Evolutionary conservation across 2,888 invertebrate genomes (phyloP).

Genomic region (Drosophila subquinaria): DNA sequence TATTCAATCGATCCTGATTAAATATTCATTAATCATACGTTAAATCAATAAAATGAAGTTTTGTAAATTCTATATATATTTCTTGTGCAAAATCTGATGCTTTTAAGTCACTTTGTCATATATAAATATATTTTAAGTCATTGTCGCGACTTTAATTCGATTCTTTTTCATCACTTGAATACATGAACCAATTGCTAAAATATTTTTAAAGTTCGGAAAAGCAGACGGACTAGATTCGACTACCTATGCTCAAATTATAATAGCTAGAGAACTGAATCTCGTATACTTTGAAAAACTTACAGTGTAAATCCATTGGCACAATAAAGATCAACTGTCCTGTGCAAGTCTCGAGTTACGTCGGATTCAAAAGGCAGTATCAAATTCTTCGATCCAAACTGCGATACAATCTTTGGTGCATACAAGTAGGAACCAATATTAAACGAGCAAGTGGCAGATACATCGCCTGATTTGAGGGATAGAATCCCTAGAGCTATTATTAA

Average conservation of each 20-base stretch:
- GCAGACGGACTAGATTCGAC: background rate
- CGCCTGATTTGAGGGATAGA: background rate
- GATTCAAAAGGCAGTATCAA: background rate
- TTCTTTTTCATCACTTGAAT: background rate
- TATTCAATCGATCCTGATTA: too few relatives aligned
- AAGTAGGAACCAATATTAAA: accelerated
- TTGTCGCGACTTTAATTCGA: background rate
- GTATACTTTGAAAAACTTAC: background rate
- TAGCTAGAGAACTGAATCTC: background rate
- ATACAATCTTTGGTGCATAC: background rate
- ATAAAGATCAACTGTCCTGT: slow-evolving; percentile 3
- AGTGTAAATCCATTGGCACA: background rate
- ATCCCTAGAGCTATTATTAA: background rate
- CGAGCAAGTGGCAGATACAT: background rate
- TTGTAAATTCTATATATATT: too few relatives aligned
- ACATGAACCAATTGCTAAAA: too few relatives aligned
- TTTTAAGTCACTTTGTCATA: too few relatives aligned
- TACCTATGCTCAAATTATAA: background rate
- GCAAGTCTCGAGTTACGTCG: background rate
- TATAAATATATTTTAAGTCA: too few relatives aligned
- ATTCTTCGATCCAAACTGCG: slow-evolving; percentile 21
- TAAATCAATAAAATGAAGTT: too few relatives aligned
- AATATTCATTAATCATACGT: too few relatives aligned
- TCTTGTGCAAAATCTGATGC: too few relatives aligned
- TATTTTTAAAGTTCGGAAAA: too few relatives aligned